Base-by-base conservation (phyloP, 2,888 invertebrate species). In the Pristionchus entomophagus region DNA sequence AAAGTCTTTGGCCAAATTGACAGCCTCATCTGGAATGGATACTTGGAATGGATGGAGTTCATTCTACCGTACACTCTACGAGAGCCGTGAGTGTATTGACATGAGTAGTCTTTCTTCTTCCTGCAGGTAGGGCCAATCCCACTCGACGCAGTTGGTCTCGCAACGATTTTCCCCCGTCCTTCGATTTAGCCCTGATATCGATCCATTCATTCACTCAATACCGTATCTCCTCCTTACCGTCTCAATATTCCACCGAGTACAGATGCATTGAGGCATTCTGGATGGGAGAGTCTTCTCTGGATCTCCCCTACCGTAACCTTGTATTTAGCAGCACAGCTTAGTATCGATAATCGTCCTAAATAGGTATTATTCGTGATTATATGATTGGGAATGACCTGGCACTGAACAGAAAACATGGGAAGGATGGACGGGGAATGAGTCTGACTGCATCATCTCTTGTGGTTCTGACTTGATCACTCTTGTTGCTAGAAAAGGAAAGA, bases 271-370 rank as follows among this genome's bases (percentile, higher is more conserved):
- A 90, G 84, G 69, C 88, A 91, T 81, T 90, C 90, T 17, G 90
- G 90, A n/a, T 65, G 84, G 41, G 89, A 88, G 49, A 89, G 87
- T 45, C 89, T 87, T 29, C 88, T 59, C 56, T 89, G 87, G 69
- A 91, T 89, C 83, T 91, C 90, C 3, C 90, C 90, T 14, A 90
- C 90, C 14, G 90, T 90, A 35, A 90, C 90, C 65, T 91, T 89
- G 81, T 90, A 90, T 77, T 90, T 90, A 56, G 91, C 89, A 19
- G 90, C 89, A 56, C 88, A 86, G 53, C 89, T 89, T 19, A 90
- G 86, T 26, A 90, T 59, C 5, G 86, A 86, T 26, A 90, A 83
- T n/a, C 90, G 87, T 19, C 86, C 86, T 86, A 8, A 77, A 41
- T 59, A 53, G 51, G 45, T 6, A 45, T 10, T 6, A 45, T 45